These are phyloP conservation scores for Delia radicum DNA, from an alignment of 1,140 invertebrate species.

Conservation along the genomic window DNA sequence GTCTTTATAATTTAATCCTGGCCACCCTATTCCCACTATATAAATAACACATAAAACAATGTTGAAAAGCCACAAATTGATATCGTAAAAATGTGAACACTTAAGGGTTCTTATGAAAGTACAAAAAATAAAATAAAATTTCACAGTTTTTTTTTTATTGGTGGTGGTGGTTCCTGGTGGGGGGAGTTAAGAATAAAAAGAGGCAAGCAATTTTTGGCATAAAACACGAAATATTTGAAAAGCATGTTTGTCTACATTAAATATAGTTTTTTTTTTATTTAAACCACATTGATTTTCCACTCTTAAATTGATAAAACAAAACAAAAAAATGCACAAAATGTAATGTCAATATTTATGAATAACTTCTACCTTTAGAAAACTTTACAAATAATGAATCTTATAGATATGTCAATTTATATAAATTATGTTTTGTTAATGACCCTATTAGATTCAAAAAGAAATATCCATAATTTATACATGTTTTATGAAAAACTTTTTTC, in stretches of 20 bases:
- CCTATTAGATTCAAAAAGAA: neutral
- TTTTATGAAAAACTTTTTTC: neutral
- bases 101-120: slow-evolving; percentile 20
- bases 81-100: slow-evolving; percentile 14
- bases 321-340: too few species aligned
- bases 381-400: neutral
- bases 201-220: neutral
- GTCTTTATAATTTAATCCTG: too few species aligned
- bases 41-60: slow-evolving; percentile 12
- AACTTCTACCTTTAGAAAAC: neutral
- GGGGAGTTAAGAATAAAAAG: neutral
- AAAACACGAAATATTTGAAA: neutral
- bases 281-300: neutral
- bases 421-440: neutral
- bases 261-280: neutral
- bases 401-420: neutral
- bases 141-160: neutral
- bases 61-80: slow-evolving; percentile 17
- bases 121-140: neutral
- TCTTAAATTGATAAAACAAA: neutral
- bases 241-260: neutral
- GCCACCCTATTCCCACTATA: neutral
- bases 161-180: too few species aligned
- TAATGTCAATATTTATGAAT: neutral
- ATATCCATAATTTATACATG: neutral